Evolutionary conservation across 2,113 vertebrate genomes (phyloP).

Genomic region (Macquaria australasica): DNA sequence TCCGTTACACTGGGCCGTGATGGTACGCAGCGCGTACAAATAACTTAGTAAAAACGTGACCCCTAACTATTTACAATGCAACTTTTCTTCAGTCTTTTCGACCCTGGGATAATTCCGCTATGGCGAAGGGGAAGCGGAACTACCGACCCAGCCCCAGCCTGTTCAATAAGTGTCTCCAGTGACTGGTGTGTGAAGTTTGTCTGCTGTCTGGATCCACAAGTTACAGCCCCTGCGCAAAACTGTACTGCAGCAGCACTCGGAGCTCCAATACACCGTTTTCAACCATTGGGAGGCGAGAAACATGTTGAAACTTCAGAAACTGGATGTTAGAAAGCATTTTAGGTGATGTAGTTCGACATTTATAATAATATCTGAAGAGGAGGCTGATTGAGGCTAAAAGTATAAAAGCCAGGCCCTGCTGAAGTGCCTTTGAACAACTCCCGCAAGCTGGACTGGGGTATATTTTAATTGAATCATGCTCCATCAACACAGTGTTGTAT

Average conservation of each 20-base stretch:
- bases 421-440: neutral
- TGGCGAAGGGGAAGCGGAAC: constrained; percentile 84
- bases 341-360: constrained; percentile 40
- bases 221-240: neutral
- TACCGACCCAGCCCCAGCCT: constrained; percentile 79
- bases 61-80: constrained; percentile 71
- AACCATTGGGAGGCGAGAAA: neutral
- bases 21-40: neutral
- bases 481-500: neutral
- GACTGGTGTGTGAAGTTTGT: constrained; percentile 39
- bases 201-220: neutral
- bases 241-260: fast-evolving
- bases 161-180: constrained; percentile 37
- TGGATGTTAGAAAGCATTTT: constrained; percentile 22
- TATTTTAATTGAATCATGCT: neutral
- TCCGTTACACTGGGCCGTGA: neutral
- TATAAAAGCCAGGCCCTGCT: neutral
- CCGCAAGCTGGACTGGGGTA: neutral
- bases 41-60: constrained; percentile 15
- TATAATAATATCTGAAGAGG: neutral
- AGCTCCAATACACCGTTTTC: neutral
- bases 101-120: constrained; percentile 76
- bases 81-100: constrained; percentile 68
- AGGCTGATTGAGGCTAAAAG: neutral
- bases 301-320: neutral